Evolutionary conservation across 2,888 invertebrate genomes (phyloP).

Genomic region (Hyalella azteca): DNA sequence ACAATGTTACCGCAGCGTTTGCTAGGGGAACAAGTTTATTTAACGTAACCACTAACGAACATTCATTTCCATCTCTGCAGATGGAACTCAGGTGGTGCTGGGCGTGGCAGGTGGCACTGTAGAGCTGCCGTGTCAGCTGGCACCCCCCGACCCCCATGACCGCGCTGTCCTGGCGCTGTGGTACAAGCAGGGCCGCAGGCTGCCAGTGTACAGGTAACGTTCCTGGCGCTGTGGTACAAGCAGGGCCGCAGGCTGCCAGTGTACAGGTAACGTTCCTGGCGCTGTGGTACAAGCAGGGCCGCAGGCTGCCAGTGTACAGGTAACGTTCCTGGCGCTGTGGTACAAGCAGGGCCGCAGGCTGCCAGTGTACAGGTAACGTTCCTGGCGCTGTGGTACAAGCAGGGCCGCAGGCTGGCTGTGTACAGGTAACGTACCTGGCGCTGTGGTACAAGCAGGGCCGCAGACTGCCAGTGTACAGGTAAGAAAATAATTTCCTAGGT

Average conservation of each 20-base stretch:
- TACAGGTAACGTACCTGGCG: constrained; percentile 51
- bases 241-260: constrained; percentile 47
- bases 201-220: constrained; percentile 51
- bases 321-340: constrained; percentile 49
- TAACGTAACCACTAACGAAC: background rate
- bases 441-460: constrained; percentile 50
- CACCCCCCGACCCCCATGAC: constrained; percentile 40
- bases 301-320: constrained; percentile 49
- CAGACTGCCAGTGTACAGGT: constrained; percentile 51
- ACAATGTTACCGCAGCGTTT: too few species aligned
- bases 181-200: constrained; percentile 47
- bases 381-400: constrained; percentile 49
- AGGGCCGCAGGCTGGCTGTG: constrained; percentile 45
- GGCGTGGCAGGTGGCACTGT: constrained; percentile 45
- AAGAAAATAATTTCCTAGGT: too few species aligned
- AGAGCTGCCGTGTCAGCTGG: constrained; percentile 45
- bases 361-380: constrained; percentile 48
- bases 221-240: constrained; percentile 49
- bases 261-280: constrained; percentile 51
- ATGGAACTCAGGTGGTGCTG: constrained; percentile 44
- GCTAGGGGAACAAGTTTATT: too few species aligned
- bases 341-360: constrained; percentile 47
- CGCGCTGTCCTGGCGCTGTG: constrained; percentile 46
- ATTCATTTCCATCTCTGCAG: background rate
- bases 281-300: constrained; percentile 49